Evolutionary conservation across 2,888 invertebrate species (phyloP), one percentile per base, ranked within the genome.

Genomic region (Petrolisthes cinctipes): DNA sequence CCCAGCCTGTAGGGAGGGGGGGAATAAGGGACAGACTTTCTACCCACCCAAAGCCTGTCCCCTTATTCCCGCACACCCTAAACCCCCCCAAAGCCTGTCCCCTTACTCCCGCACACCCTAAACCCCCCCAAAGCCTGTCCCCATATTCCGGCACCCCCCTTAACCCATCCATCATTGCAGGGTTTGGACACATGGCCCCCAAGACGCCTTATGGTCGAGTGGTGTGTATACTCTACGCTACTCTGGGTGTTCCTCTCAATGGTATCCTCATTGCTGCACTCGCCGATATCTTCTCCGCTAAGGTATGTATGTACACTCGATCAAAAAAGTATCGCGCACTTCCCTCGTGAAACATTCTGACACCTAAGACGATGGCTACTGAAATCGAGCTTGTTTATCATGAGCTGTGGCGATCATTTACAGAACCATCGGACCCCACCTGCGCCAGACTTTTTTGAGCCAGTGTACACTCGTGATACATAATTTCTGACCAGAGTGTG

Each of bases 171-270:
- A 4, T 37, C 53, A 4, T 51, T 61, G 9, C 82, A 82, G 96
- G 97, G 81, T 98, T 97, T 93, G 98, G 98, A 81, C 97, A 98
- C 93, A 94, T 98, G 92, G 95, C 97, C 0, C 97, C 98, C 0
- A 96, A 96, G 0, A 96, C 96, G 0, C 95, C 95, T 91, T 93
- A 96, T 73, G 96, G 97, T 9, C 95, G 97, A 91, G 95, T 97
- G 91, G 94, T 97, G 91, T 97, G 97, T 95, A 97, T 98, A 91
- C 95, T 96, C 91, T 98, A 98, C 92, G 97, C 96, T 2, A 93
- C 97, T 73, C 95, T 98, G 91, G 98, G 98, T 53, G 96, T 97
- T 91, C 97, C 97, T 0, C 95, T 97, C 93, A 96, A 96, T 92
- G 96, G 96, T 93, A 94, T 95, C 51, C 92, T 94, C 51, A 95